phyloP scores from a whole-genome alignment of 2,113 vertebrate genomes.

The Bubalus kerabau region DNA sequence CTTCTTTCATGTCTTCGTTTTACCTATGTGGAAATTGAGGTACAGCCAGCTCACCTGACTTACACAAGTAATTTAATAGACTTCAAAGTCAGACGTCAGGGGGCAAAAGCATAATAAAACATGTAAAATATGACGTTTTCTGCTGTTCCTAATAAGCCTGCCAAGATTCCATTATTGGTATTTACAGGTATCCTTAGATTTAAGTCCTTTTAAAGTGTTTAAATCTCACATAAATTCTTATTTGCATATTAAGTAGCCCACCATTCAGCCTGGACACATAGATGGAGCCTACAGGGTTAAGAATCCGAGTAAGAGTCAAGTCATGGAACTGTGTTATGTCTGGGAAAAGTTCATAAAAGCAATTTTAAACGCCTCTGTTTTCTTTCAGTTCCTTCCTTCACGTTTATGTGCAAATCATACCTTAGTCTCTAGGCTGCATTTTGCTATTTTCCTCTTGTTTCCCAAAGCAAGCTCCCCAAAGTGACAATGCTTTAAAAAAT shows the following conservation, averaged over 20 bases:
- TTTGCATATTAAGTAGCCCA: not conserved
- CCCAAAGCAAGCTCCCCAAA: conserved; percentile 63
- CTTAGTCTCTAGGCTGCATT: conserved; percentile 55
- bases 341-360: conserved; percentile 78
- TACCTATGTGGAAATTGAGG: not conserved
- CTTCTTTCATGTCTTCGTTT: not conserved
- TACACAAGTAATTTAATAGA: not conserved
- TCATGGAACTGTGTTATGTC: conserved; percentile 62
- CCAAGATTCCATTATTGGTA: not conserved
- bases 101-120: not conserved
- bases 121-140: not conserved
- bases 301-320: not conserved
- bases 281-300: conserved; percentile 78
- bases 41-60: not conserved
- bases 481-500: conserved; percentile 50
- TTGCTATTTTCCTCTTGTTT: conserved; percentile 60
- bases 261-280: not conserved
- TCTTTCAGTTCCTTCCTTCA: conserved; percentile 59
- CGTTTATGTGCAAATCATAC: conserved; percentile 58
- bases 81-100: not conserved
- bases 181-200: not conserved
- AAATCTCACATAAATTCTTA: not conserved
- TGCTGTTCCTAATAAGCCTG: not conserved
- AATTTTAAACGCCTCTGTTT: conserved; percentile 75
- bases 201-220: not conserved